Percentiles rank a stretch among this genome's conserved stretches.
These are phyloP conservation scores for Antennarius maculatus DNA, from an alignment of 2,797 vertebrate species.

Conservation along the genomic window DNA sequence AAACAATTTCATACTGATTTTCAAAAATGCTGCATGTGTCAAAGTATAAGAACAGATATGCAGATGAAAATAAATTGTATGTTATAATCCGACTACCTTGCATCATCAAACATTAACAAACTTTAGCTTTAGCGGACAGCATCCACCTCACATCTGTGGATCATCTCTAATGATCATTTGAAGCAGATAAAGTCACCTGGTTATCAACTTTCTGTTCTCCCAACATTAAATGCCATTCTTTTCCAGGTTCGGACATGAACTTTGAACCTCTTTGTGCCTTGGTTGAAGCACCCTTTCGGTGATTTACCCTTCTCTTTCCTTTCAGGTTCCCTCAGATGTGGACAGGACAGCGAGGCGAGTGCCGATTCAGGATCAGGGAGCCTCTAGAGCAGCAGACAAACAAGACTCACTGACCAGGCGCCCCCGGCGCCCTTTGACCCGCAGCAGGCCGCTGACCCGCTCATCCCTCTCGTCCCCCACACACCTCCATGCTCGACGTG, in stretches of 20 bases:
- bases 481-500: conserved; percentile 56
- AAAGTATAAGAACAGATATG: neutral
- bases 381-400: conserved; percentile 50
- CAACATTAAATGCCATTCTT: too few relatives aligned
- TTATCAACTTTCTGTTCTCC: too few relatives aligned
- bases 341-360: conserved; percentile 11
- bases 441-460: conserved; percentile 71
- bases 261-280: neutral
- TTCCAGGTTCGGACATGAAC: neutral
- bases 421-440: conserved; percentile 66
- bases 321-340: conserved; percentile 31
- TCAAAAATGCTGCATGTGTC: too few relatives aligned
- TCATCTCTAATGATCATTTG: too few relatives aligned
- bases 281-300: neutral
- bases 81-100: neutral
- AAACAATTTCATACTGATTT: too few relatives aligned
- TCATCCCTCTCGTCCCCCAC: conserved; percentile 64
- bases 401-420: conserved; percentile 47
- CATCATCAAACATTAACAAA: neutral
- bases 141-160: neutral
- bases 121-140: neutral
- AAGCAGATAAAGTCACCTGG: too few relatives aligned
- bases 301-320: neutral
- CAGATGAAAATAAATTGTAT: neutral
- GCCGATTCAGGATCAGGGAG: conserved; percentile 44